phyloP scores from a whole-genome alignment of 2,113 vertebrate genomes.

The Eretmochelys imbricata region DNA sequence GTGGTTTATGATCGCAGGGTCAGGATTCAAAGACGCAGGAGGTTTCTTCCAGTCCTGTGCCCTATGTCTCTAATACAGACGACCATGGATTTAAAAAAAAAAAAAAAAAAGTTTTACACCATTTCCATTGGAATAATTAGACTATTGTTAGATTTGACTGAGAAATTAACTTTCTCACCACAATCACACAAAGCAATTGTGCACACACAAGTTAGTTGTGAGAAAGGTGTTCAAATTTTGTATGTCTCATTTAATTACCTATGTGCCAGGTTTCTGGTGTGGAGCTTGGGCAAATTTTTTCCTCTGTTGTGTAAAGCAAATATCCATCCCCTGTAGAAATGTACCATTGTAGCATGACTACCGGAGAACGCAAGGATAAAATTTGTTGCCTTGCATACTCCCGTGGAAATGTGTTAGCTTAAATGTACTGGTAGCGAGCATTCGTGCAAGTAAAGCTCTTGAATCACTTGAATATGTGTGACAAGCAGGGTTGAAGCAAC shows the following conservation, averaged over 20 bases:
- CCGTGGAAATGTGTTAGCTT: fast-evolving
- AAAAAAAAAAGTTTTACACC: neutral
- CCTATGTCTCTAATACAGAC: neutral
- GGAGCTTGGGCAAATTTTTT: neutral
- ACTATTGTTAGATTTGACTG: fast-evolving
- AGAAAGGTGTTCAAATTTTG: neutral
- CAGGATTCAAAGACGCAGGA: neutral
- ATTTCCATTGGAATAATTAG: neutral
- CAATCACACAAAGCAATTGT: neutral
- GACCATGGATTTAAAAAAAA: neutral
- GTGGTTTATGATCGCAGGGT: neutral
- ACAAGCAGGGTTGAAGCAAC: fast-evolving
- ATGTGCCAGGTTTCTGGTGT: neutral
- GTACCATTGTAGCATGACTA: fast-evolving
- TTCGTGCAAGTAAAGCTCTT: fast-evolving
- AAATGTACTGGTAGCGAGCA: fast-evolving
- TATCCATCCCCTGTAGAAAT: fast-evolving
- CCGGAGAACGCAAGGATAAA: neutral
- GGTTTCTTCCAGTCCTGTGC: neutral
- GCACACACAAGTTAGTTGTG: fast-evolving
- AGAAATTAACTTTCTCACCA: neutral
- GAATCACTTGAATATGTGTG: neutral
- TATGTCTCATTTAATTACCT: fast-evolving
- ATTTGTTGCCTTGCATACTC: neutral
- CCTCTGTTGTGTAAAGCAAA: fast-evolving